Percentiles rank a stretch among this genome's conserved stretches.
Evolutionary conservation across 1,140 invertebrate genomes (phyloP).

Genomic region (Lepeophtheirus salmonis): DNA sequence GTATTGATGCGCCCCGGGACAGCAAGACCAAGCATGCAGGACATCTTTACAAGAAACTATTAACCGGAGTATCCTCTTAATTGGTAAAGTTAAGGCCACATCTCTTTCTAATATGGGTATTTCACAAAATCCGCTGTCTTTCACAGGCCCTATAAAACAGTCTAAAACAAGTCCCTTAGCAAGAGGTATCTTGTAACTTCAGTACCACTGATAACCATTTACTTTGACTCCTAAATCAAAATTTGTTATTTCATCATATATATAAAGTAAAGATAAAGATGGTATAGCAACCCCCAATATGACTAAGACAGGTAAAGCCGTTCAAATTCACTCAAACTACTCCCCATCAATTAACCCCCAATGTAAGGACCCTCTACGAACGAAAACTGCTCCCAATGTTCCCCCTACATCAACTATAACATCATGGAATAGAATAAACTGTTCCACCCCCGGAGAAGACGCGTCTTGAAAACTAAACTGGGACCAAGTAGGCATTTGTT

Average conservation of each 20-base stretch:
- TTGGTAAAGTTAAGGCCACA: neutral
- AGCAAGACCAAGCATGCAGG: neutral
- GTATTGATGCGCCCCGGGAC: neutral
- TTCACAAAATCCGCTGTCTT: neutral
- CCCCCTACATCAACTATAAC: neutral
- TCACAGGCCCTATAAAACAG: neutral
- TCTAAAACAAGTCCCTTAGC: neutral
- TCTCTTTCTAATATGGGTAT: neutral
- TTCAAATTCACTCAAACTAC: neutral
- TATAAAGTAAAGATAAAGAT: neutral
- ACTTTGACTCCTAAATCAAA: neutral
- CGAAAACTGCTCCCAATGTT: neutral
- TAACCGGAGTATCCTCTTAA: neutral
- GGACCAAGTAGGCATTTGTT: neutral
- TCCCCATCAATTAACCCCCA: neutral
- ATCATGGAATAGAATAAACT: neutral
- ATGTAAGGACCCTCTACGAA: neutral
- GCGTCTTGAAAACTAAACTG: neutral
- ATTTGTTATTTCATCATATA: neutral
- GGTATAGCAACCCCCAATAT: neutral
- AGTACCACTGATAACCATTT: neutral
- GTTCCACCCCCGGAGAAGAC: neutral
- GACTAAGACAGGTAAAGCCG: neutral
- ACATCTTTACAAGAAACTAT: neutral
- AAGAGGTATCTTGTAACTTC: neutral